A percentile compares a stretch with the other conserved stretches of the same genome.
Conservation (phyloP, 2,888 invertebrate genomes). For the Drosophila kambysellisi region DNA sequence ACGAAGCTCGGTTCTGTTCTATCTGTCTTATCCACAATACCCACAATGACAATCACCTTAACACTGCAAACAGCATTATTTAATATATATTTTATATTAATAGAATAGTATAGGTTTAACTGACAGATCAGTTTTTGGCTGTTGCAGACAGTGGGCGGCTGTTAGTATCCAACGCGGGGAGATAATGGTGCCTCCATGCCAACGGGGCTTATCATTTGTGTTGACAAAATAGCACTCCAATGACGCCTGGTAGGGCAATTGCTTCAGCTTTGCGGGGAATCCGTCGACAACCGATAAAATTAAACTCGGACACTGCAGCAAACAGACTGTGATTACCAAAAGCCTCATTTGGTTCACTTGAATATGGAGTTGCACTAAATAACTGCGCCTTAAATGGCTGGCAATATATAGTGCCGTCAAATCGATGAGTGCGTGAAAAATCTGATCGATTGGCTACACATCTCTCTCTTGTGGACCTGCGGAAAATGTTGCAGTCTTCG, state of each 20-base stretch:
- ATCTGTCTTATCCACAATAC: conserved; percentile 12
- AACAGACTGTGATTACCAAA: conserved; percentile 18
- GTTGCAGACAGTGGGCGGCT: conserved; percentile 63
- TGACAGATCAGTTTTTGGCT: conserved; percentile 24
- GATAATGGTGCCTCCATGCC: conserved; percentile 63
- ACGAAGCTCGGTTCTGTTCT: background rate
- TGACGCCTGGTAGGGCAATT: conserved; percentile 60
- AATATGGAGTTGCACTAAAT: background rate
- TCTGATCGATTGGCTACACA: background rate
- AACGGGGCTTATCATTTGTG: background rate
- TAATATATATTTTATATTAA: background rate
- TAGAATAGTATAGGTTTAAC: background rate
- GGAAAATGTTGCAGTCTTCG: background rate
- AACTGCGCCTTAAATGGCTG: conserved; percentile 11
- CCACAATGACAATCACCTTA: conserved; percentile 31
- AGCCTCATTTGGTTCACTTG: conserved; percentile 36
- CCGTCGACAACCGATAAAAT: conserved; percentile 56
- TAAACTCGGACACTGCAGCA: conserved; percentile 6
- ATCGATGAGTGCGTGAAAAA: background rate
- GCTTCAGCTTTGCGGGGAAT: conserved; percentile 10
- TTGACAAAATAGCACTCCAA: conserved; percentile 33
- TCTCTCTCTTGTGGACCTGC: background rate
- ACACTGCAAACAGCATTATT: conserved; percentile 20
- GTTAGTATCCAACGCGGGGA: conserved; percentile 56
- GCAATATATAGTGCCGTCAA: background rate